Base-by-base conservation (phyloP, 2,888 invertebrate genomes). In the Xanthia togata region DNA sequence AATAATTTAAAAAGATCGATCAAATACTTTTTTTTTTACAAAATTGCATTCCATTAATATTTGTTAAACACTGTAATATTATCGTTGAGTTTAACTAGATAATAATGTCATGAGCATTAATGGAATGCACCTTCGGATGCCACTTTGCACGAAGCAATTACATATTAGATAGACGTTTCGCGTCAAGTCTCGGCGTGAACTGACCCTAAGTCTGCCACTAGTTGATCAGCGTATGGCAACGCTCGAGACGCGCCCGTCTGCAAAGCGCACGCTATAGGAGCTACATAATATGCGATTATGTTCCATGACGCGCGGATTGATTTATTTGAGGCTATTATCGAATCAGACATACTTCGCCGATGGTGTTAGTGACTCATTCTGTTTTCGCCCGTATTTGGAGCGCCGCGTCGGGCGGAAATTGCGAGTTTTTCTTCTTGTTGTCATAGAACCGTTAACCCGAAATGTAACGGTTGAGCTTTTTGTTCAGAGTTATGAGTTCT, bases 391-490 rank as follows among this genome's bases (percentile, higher is more conserved):
- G 57, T 50, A 50, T 59, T 17, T 55, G 53, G 31, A 31, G n/a
- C 47, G 55, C 14, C 17, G 53, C 31, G 31, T 17, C 17, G 55
- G 12, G 5, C 38, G 26, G 47, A 62, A 57, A 50, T 23, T 5
- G 9, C 67, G 12, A 76, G 44, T 60, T 55, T 65, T 47, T 60
- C 20, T 38, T 76, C 20, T 44, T 77, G 78, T 79, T 79, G 57
- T 63, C 23, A 35, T 82, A 63, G 78, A 63, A 65, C 83, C 65
- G 83, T 78, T 83, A 65, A n/a, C 62, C 35, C 55, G n/a, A 74
- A 62, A 47, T 67, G 67, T 79, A 81, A 47, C 60, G 60, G 82
- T 59, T 11, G 26, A 47, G 12, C 64, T 82, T 77, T 77, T 77
- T 76, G 67, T 63, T 0, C 6, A 17, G 9, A 38, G n/a, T 31